Base-by-base conservation (phyloP, 2,113 vertebrate genomes). In the Gadus macrocephalus region DNA sequence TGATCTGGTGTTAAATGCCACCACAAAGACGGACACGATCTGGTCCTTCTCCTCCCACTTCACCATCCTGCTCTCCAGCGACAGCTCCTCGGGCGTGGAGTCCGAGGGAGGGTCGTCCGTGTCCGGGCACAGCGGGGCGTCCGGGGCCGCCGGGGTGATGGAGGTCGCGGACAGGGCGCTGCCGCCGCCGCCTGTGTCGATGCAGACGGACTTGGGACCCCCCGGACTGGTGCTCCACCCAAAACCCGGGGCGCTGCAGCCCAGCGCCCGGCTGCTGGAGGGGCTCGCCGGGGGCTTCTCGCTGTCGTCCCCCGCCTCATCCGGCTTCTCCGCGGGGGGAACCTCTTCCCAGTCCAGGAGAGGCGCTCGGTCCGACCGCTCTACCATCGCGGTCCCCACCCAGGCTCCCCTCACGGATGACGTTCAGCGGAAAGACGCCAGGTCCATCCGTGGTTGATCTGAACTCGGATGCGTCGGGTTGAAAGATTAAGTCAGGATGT, bases 1-100 rank as follows among this genome's bases (percentile, higher is more conserved):
- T 72, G 95, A 93, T 91, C 95, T 93, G 67, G 95, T 92, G 31
- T 96, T 95, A 87, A 97, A 97, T 64, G 95, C 91, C 67, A 97
- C 95, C 87, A 97, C 95, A 81, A 97, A 96, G 53, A 97, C 95
- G 2, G 95, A 94, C 83, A 95, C 92, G 72, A 97, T 94, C 83
- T 96, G 95, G 84, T 96, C 95, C 87, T 94, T 93, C 67, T 92
- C 91, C 84, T 97, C 94, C 89, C 91, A 92, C 82, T 92, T 91
- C 80, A 90, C 79, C 82, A 89, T 86, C 66, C 85, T 83, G 62
- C 82, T 83, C 28, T 89, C 86, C 65, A 83, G 77, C 62, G 80
- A 42, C 63, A 69, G 60, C 67, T 86, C 81, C 53, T 58, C 70
- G 4, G 81, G 58, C 56, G 66, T 88, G 64, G 81, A 58, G 62